Evolutionary conservation across 1,140 invertebrate species (phyloP), one percentile per base, ranked within the genome.

Genomic region (Paracyclopina nana): DNA sequence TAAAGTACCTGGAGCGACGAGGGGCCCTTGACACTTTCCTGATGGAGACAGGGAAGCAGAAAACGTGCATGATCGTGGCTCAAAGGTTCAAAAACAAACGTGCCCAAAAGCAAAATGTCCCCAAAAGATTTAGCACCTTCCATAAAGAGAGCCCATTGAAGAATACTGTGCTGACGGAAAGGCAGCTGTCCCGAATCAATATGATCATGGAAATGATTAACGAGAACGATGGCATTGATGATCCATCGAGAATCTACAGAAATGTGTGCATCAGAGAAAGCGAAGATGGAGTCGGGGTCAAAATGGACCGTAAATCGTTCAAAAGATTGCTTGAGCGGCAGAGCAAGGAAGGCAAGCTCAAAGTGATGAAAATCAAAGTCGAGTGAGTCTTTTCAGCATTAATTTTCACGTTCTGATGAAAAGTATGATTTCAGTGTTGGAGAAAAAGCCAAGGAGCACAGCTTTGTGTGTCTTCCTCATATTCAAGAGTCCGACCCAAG

Each of bases 291-390:
- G 67, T 67, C 41, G 60, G 66, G 9, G 64, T 65, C 28, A 55
- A 2, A 54, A 72, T 79, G 18, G 75, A 77, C 56, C 72, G 70
- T 46, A 76, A 73, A 59, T 73, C 75, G 2, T 58, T 79, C 5
- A 52, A 68, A 2, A 63, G 74, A 44, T 57, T 80, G 6, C 55
- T 78, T 9, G 60, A 68, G 38, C 70, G 67, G 57, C 61, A 79
- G 26, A 61, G 65, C 0, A 62, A 63, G 40, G 72, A 73, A 18
- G 72, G 74, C 4, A 65, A 73, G 29, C 61, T 79, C 1, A 76
- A 73, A 60, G 66, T 68, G 27, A 69, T 74, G 2, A 70, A 70
- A 59, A 59, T 75, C n/a, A 65, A 65, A 1, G 57, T 77, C 25
- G 69, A 62, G 46, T 62, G 60, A n/a, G n/a, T n/a, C n/a, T n/a